Percentiles rank a stretch among this genome's conserved stretches.
Evolutionary conservation across 2,888 invertebrate genomes (phyloP).

Genomic region (Drosophila infuscata): DNA sequence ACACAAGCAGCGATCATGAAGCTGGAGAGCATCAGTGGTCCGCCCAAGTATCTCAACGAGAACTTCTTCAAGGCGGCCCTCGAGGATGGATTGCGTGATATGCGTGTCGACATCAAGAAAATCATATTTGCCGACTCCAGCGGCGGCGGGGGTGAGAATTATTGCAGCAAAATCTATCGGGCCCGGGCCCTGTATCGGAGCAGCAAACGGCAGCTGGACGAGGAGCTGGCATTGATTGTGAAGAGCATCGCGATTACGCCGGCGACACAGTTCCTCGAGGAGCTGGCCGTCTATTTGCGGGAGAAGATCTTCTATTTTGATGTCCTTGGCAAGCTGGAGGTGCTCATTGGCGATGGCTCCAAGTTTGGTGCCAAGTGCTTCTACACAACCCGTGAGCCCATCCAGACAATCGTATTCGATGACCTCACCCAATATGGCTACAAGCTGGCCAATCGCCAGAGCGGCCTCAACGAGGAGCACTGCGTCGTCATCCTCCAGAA

Average conservation of each 20-base stretch:
- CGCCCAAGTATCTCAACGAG: slow-evolving; percentile 81
- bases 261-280: slow-evolving; percentile 85
- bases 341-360: slow-evolving; percentile 83
- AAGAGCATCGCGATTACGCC: slow-evolving; percentile 83
- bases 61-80: slow-evolving; percentile 82
- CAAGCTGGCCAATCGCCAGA: slow-evolving; percentile 86
- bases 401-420: slow-evolving; percentile 83
- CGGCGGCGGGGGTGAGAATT: slow-evolving; percentile 83
- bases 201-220: slow-evolving; percentile 76
- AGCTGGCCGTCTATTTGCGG: slow-evolving; percentile 85
- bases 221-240: slow-evolving; percentile 82
- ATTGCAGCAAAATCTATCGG: slow-evolving; percentile 83
- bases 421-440: slow-evolving; percentile 86
- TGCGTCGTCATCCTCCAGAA: slow-evolving; percentile 85
- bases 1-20: slow-evolving; percentile 61
- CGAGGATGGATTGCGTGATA: slow-evolving; percentile 81
- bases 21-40: slow-evolving; percentile 61
- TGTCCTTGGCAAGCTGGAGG: slow-evolving; percentile 85
- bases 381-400: slow-evolving; percentile 81
- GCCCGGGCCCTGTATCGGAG: slow-evolving; percentile 76
- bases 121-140: slow-evolving; percentile 78
- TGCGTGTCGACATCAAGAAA: slow-evolving; percentile 79
- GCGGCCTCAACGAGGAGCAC: slow-evolving; percentile 87
- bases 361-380: slow-evolving; percentile 84
- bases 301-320: slow-evolving; percentile 85